These are phyloP conservation scores for Rhyacophila brunnea DNA, from an alignment of 1,140 invertebrate species.

Conservation along the genomic window DNA sequence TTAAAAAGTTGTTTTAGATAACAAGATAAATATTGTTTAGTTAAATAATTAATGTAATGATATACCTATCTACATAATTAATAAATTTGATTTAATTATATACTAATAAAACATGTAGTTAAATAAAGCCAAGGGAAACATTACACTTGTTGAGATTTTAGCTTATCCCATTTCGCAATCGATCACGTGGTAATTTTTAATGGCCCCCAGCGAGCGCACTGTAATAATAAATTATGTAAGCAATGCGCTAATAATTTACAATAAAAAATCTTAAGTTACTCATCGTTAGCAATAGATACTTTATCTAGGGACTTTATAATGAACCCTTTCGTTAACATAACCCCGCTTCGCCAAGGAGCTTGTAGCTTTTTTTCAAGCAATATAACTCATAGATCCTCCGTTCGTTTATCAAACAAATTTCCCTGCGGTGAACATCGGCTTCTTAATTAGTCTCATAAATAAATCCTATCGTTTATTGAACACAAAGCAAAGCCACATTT, in stretches of 20 bases:
- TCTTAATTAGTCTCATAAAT: slow-evolving; percentile 27
- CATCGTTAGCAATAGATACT: slow-evolving; percentile 22
- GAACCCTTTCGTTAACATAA: slow-evolving; percentile 24
- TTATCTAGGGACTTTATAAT: slow-evolving; percentile 17
- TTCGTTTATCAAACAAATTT: slow-evolving; percentile 28
- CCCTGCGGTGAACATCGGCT: slow-evolving; percentile 20
- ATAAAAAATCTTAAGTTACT: slow-evolving; percentile 25
- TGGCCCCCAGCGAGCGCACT: no score
- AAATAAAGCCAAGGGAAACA: no score
- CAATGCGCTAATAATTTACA: slow-evolving; percentile 18
- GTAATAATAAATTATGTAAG: not conserved
- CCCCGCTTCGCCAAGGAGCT: slow-evolving; percentile 8
- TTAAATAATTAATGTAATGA: no score
- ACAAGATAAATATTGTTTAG: no score
- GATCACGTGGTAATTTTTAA: no score
- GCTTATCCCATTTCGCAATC: no score
- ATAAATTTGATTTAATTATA: no score
- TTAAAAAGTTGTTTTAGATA: no score
- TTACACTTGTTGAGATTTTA: no score
- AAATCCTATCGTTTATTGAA: slow-evolving; percentile 25
- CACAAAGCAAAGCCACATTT: slow-evolving; percentile 7
- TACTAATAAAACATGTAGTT: no score
- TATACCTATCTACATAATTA: no score
- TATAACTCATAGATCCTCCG: slow-evolving; percentile 2
- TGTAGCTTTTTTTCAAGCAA: slow-evolving; percentile 10